Percentiles rank a stretch among this genome's conserved stretches.
Conservation (phyloP, 2,113 vertebrate genomes). For the Oryzias curvinotus region DNA sequence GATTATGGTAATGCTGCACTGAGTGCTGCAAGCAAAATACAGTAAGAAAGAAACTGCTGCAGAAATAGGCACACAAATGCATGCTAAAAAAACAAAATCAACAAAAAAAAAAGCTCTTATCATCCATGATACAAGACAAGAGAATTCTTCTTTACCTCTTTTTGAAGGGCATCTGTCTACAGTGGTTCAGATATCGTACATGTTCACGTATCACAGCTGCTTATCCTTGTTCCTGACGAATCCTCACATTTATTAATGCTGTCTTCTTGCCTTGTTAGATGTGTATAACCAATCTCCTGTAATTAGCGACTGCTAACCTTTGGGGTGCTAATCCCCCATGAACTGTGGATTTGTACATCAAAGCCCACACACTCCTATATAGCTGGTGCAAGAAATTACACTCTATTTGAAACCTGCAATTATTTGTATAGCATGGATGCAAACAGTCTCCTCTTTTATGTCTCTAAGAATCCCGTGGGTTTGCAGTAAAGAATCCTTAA, state of each 20-base stretch:
- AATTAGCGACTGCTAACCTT: conserved; percentile 84
- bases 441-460: conserved; percentile 79
- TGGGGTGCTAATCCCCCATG: conserved; percentile 82
- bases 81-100: conserved; percentile 14
- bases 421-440: conserved; percentile 82
- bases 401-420: conserved; percentile 80
- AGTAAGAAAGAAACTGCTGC: conserved; percentile 62
- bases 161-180: conserved; percentile 36
- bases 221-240: conserved; percentile 74
- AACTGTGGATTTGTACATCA: conserved; percentile 85
- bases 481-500: conserved; percentile 80
- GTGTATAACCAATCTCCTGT: conserved; percentile 79
- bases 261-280: conserved; percentile 77
- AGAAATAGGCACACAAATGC: conserved; percentile 53
- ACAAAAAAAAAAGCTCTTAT: conserved; percentile 23
- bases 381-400: conserved; percentile 79
- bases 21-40: conserved; percentile 68
- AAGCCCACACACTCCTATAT: conserved; percentile 76
- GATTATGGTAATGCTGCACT: conserved; percentile 73
- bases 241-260: conserved; percentile 76
- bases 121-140: conserved; percentile 50
- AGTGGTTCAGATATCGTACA: conserved; percentile 40
- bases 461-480: conserved; percentile 80
- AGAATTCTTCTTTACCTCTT: conserved; percentile 16
- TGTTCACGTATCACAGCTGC: conserved; percentile 61